Base-by-base conservation (phyloP, 1,140 invertebrate genomes). In the Ptiloglossa arizonensis region DNA sequence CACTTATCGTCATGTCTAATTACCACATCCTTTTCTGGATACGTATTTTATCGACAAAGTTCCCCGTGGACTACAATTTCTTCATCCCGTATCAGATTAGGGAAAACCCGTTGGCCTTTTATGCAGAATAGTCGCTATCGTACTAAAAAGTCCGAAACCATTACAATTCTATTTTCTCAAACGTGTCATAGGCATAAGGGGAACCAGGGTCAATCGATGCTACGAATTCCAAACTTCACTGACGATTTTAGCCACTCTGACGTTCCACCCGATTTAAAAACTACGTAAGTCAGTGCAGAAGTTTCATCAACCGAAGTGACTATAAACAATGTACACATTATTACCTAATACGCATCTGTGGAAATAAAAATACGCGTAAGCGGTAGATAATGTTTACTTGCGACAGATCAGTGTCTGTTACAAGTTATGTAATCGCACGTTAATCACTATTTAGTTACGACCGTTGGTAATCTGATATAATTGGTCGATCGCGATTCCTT, bases 141-240 rank as follows among this genome's bases (percentile, higher is more conserved):
- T 15, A 1, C 24, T n/a, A 24, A 57, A 44, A 52, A 68, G 24
- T 22, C 11, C 11, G 27, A 15, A 11, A 66, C 48, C 15, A 5
- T 57, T 63, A 27, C 9, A 38, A 50, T 41, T 64, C 13, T 73
- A 64, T 73, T 41, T 50, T 27, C 22, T 38, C 19, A 5, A 52
- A 22, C 59, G 46, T 63, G 59, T 48, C 27, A 27, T 38, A 72
- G n/a, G 59, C 54, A 32, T 24, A 60, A 60, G 48, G 56, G n/a
- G 35, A 24, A 48, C 11, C 60, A 54, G 70, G 54, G 71, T 62
- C 48, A 4, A 74, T 66, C 22, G 46, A 54, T 66, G 24, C 8
- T 46, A 56, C 32, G 44, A 74, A 74, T 74, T 74, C 62, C 38
- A 44, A 74, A 54, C 22, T 66, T 74, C 13, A 5, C 0, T 15